phyloP scores from a whole-genome alignment of 2,113 vertebrate species.

The Aramus guarauna region DNA sequence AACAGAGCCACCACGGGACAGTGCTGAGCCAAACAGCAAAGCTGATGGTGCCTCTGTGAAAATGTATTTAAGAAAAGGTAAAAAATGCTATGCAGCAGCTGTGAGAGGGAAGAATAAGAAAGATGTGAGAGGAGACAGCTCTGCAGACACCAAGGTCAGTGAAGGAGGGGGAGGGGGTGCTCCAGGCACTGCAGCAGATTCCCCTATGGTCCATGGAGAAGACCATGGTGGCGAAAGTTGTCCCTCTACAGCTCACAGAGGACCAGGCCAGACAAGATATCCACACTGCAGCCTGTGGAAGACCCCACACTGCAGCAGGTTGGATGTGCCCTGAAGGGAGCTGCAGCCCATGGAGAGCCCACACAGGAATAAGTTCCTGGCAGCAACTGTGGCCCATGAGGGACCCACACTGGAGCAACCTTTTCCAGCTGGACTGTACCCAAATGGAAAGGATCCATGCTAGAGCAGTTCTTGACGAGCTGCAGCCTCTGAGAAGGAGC shows the following conservation, averaged over 20 bases:
- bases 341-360: neutral
- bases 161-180: neutral
- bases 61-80: neutral
- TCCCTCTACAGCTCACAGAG: neutral
- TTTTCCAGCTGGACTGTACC: neutral
- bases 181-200: neutral
- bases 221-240: neutral
- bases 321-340: neutral
- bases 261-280: neutral
- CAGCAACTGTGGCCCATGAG: neutral
- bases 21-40: neutral
- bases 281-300: neutral
- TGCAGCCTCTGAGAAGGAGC: neutral
- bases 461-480: neutral
- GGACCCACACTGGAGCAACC: neutral
- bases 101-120: neutral
- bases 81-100: fast-evolving
- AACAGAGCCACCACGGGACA: fast-evolving
- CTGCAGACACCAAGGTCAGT: neutral
- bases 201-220: fast-evolving
- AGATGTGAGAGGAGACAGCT: neutral
- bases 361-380: neutral
- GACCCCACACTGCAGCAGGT: neutral
- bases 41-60: neutral
- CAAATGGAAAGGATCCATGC: neutral